A percentile compares a stretch with the other conserved stretches of the same genome.
Evolutionary conservation across 2,888 invertebrate species (phyloP).

Genomic region (Nudaria mundana): DNA sequence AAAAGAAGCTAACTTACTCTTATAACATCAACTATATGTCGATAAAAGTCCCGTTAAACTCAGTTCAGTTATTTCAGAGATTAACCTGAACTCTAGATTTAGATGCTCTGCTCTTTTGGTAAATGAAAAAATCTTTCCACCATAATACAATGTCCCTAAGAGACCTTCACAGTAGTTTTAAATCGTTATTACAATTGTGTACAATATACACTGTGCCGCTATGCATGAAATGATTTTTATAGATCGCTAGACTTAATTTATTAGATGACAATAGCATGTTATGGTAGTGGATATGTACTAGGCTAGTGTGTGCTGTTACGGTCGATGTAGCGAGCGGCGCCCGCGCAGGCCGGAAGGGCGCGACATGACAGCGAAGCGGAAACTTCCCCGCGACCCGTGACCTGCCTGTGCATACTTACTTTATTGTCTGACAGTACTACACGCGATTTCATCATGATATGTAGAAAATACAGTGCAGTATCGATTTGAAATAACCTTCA

Average conservation of each 20-base stretch:
- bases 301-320: constrained; percentile 55
- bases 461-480: constrained; percentile 9
- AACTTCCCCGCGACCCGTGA: constrained; percentile 67
- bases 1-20: too few relatives aligned
- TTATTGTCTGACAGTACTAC: constrained; percentile 54
- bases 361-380: constrained; percentile 76
- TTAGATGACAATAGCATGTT: constrained; percentile 64
- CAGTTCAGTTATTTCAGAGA: too few relatives aligned
- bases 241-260: constrained; percentile 51
- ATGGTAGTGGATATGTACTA: constrained; percentile 40
- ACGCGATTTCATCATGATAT: constrained; percentile 43
- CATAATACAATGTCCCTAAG: constrained; percentile 8
- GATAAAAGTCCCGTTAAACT: too few relatives aligned
- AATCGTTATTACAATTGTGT: constrained; percentile 6
- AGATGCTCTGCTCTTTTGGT: too few relatives aligned
- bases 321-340: constrained; percentile 49
- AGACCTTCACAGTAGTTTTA: constrained; percentile 15
- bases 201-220: constrained; percentile 15
- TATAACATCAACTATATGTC: too few relatives aligned
- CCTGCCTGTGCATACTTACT: constrained; percentile 57
- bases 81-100: too few relatives aligned
- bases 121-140: too few relatives aligned
- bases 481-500: not conserved
- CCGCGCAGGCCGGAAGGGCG: constrained; percentile 74
- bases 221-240: constrained; percentile 44